Evolutionary conservation across 2,113 vertebrate genomes (phyloP), one percentile per base, ranked within the genome.

Genomic region (Leptocoma aspasia): DNA sequence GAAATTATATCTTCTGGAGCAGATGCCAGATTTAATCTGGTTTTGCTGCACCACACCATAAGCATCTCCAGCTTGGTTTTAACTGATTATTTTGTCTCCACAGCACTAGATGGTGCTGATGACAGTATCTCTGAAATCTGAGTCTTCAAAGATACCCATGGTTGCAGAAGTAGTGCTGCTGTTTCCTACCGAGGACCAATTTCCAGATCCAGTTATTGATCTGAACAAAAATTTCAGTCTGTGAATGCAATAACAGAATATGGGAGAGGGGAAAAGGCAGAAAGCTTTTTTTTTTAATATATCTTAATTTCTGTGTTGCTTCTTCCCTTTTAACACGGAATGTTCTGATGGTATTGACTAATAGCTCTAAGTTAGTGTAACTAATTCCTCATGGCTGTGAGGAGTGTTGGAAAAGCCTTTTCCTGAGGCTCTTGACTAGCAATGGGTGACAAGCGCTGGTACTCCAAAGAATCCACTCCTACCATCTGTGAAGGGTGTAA

Each of bases 61-160:
- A 45, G 47, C n/a, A 24, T 50, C 44, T 12, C 49, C 42, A 69
- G 23, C 27, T 42, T 75, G 54, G 12, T 64, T 84, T 81, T 37
- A 30, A 28, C 28, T 0, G 66, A 82, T 91, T 53, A n/a, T 95
- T 95, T 90, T 91, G 70, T 90, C 73, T 92, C 69, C 6, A 4
- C 73, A 95, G 94, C 95, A 95, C 95, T 97, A 97, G 93, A 90
- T 96, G 95, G 95, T 97, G 94, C 95, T 97, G 94, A 95, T 89
- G 94, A 71, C 91, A 95, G 76, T 49, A 45, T 57, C 84, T 91
- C 86, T 82, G 61, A 41, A 63, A 45, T 49, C 53, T 41, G 31
- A 68, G 45, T 53, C 59, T 79, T 82, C 53, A 39, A 4, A 82
- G 57, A 23, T 17, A 61, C 9, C 21, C 21, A 4, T 16, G 63